phyloP scores from a whole-genome alignment of 1,140 invertebrate genomes.

The Meloidogyne hapla region DNA sequence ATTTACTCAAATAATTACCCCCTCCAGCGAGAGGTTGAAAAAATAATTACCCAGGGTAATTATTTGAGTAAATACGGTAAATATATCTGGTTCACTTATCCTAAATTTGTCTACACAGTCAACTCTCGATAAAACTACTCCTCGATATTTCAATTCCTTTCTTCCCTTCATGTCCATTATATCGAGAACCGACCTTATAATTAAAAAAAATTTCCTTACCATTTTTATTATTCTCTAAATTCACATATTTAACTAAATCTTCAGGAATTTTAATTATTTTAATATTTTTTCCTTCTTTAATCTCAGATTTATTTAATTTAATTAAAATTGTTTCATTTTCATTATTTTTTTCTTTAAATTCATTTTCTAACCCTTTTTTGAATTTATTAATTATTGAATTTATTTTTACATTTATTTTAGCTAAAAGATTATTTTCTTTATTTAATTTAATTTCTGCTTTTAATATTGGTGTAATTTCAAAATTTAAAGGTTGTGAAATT shows the following conservation, averaged over 20 bases:
- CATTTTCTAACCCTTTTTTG: conserved; percentile 6
- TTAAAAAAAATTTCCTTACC: too few species aligned
- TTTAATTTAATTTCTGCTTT: background rate
- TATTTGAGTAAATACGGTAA: too few species aligned
- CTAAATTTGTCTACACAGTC: too few species aligned
- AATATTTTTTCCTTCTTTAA: background rate
- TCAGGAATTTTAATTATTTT: conserved; percentile 2
- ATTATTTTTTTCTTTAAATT: conserved; percentile 7
- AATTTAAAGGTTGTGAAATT: background rate
- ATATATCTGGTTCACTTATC: too few species aligned
- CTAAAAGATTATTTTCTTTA: background rate
- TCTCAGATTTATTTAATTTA: background rate
- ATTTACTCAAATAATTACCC: too few species aligned
- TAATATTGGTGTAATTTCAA: background rate
- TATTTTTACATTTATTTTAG: conserved; percentile 2
- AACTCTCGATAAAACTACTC: too few species aligned
- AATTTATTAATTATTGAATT: conserved; percentile 21
- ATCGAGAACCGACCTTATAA: too few species aligned
- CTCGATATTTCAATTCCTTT: too few species aligned
- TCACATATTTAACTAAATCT: conserved; percentile 20
- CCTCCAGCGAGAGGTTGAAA: too few species aligned
- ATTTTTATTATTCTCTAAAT: background rate
- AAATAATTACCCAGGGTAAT: too few species aligned
- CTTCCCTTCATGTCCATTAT: too few species aligned
- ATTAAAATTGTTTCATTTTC: conserved; percentile 5